Base-by-base conservation (phyloP, 1,140 invertebrate species). In the Vanessa tameamea region DNA sequence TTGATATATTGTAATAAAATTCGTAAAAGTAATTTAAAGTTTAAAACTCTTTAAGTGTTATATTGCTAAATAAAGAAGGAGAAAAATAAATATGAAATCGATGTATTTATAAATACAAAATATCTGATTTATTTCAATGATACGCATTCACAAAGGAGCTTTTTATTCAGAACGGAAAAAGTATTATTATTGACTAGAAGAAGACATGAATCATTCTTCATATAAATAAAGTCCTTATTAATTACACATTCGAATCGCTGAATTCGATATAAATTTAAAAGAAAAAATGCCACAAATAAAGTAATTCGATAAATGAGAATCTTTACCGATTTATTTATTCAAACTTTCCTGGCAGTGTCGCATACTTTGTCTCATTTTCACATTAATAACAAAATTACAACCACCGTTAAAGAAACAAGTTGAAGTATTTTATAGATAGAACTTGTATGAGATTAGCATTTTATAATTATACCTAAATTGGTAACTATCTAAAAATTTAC, bases 401-500 rank as follows among this genome's bases (percentile, higher is more conserved):
- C 53, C 20, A 57, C 12, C 20, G 23, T 57, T 57, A 57, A n/a
- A 57, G 50, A n/a, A 53, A n/a, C 37, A 43, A 43, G 4, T 53
- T 53, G 7, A 53, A 53, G 5, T 16, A n/a, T 8, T 53, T 53
- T 53, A 15, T 53, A n/a, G 50, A 53, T n/a, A 0, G 15, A 53
- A n/a, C n/a, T 53, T 53, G 3, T 15, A 20, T 53, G 1, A 26
- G 9, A 64, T 64, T 51, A 51, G 31, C 63, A 57, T 72, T 72
- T 64, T 57, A 55, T 63, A 68, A 63, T 50, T 70, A 55, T 72
- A 72, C 51, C 63, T 74, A 74, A 74, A 69, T 75, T 75, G 73
- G 73, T 75, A 75, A 75, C 73, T 75, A 75, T 75, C 73, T 75
- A 75, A 75, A 72, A 53, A 68, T 51, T 61, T 73, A 67, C 48